These are phyloP conservation scores for Mola mola DNA, from an alignment of 2,113 vertebrate genomes.

Conservation along the genomic window DNA sequence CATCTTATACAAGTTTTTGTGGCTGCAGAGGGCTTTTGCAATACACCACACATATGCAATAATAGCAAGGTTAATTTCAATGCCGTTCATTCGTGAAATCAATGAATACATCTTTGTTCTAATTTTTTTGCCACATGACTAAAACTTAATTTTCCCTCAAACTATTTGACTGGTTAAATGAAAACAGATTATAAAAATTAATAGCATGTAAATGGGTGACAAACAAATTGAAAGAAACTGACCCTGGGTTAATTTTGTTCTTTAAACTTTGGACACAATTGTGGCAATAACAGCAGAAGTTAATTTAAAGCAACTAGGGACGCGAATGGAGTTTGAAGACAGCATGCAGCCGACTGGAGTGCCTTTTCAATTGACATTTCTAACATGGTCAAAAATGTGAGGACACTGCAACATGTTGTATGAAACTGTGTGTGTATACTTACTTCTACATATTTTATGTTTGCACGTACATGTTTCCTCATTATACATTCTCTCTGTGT, in stretches of 20 bases:
- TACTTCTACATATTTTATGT: conserved; percentile 35
- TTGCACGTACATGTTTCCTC: conserved; percentile 15
- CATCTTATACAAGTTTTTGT: too few relatives aligned
- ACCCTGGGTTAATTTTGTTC: neutral
- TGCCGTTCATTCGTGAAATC: too few relatives aligned
- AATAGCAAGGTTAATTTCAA: too few relatives aligned
- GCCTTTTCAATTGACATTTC: neutral
- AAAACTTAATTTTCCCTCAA: too few relatives aligned
- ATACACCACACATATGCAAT: too few relatives aligned
- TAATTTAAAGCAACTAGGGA: neutral
- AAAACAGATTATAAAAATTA: too few relatives aligned
- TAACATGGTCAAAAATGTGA: conserved; percentile 10
- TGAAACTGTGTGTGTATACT: neutral
- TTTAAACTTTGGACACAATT: conserved; percentile 15
- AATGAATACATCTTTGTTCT: too few relatives aligned
- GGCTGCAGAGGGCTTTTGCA: too few relatives aligned
- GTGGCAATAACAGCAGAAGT: neutral
- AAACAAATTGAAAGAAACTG: neutral
- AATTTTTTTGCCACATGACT: too few relatives aligned
- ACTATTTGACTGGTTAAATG: too few relatives aligned
- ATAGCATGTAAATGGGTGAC: neutral
- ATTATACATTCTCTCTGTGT: conserved; percentile 42
- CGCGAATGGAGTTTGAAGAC: neutral
- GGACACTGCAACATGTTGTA: neutral
- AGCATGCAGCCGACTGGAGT: neutral